Conservation (phyloP, 1,140 invertebrate genomes). For the Drosophila mojavensis region DNA sequence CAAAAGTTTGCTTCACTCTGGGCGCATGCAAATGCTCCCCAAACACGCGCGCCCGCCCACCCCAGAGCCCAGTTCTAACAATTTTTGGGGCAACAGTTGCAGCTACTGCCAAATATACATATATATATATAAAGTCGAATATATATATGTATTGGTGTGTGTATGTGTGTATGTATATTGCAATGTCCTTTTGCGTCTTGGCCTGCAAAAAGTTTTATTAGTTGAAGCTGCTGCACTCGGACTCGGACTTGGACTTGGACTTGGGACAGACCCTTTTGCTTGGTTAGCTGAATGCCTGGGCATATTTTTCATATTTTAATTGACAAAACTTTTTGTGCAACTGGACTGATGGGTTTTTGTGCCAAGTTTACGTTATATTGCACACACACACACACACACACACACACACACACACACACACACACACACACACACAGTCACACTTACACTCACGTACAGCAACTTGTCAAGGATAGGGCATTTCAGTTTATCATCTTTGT, state of each 20-base stretch:
- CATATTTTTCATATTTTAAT: constrained; percentile 81
- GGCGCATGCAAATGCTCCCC: constrained; percentile 67
- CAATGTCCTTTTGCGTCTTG: constrained; percentile 75
- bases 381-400: constrained; percentile 26
- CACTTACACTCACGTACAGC: constrained; percentile 6
- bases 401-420: constrained; percentile 4
- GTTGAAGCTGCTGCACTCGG: constrained; percentile 61
- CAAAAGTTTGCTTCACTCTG: constrained; percentile 75
- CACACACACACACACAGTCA: constrained; percentile 25
- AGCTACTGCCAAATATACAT: constrained; percentile 56
- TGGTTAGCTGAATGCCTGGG: constrained; percentile 40
- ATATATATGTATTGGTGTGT: constrained; percentile 7
- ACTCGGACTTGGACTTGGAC: constrained; percentile 13
- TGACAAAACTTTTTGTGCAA: constrained; percentile 79
- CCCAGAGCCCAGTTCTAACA: no score
- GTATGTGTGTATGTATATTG: constrained; percentile 40
- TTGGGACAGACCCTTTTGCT: constrained; percentile 18
- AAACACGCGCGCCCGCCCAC: not conserved
- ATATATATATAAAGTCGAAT: constrained; percentile 29
- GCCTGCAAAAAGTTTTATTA: constrained; percentile 79
- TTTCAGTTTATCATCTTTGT: constrained; percentile 12
- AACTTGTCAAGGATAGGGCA: constrained; percentile 40
- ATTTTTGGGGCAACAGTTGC: constrained; percentile 67
- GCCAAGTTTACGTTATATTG: constrained; percentile 64
- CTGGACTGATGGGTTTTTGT: constrained; percentile 69